Conservation (phyloP, 2,888 invertebrate species). For the Drosophila affinis region DNA sequence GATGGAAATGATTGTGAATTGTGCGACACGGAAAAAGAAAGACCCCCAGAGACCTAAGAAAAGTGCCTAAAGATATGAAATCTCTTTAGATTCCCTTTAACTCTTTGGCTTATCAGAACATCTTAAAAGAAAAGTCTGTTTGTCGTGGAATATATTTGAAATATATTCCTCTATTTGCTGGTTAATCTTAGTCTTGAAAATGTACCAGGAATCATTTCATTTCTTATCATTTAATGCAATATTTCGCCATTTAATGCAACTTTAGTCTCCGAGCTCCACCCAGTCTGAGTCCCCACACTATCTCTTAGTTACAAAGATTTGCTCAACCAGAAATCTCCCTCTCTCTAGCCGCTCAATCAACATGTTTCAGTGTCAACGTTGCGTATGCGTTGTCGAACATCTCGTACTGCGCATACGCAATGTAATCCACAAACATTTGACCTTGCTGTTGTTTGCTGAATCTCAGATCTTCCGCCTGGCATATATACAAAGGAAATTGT, state of each 20-base stretch:
- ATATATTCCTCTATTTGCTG: too few relatives aligned
- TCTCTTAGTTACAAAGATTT: background rate
- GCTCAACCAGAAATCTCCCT: background rate
- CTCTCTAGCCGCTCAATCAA: background rate
- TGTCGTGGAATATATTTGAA: too few relatives aligned
- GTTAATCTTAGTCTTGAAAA: background rate
- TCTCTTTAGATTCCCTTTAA: too few relatives aligned
- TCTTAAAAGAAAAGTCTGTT: too few relatives aligned
- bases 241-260: background rate
- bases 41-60: conserved; percentile 4
- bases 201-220: background rate
- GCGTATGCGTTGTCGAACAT: conserved; percentile 52
- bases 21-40: conserved; percentile 1
- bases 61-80: background rate
- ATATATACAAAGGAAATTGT: conserved; percentile 49
- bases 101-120: too few relatives aligned
- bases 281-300: background rate
- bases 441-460: conserved; percentile 30
- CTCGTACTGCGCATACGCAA: conserved; percentile 58
- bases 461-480: conserved; percentile 61
- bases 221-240: background rate
- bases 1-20: conserved; percentile 27
- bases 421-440: conserved; percentile 33
- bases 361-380: conserved; percentile 25
- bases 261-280: background rate